Conservation (phyloP, 2,888 invertebrate genomes). For the Monochamus alternatus region DNA sequence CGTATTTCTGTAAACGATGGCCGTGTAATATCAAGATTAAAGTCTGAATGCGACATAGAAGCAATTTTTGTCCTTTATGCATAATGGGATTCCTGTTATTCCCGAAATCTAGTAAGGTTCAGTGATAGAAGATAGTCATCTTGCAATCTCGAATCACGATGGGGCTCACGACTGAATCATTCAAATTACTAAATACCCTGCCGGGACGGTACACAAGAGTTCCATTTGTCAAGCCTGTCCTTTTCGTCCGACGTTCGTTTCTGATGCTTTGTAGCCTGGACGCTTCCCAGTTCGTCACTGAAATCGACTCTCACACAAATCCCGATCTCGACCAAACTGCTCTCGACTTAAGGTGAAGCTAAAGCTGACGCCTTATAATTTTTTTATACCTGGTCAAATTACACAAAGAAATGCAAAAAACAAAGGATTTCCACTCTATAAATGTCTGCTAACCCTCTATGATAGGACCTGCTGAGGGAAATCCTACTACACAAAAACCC, state of each 20-base stretch:
- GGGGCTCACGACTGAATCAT: conserved; percentile 59
- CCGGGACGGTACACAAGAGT: conserved; percentile 61
- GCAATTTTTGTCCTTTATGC: conserved; percentile 9
- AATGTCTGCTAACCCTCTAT: conserved; percentile 18
- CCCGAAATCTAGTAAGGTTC: conserved; percentile 43
- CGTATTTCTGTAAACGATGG: background rate
- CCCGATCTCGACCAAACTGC: conserved; percentile 45
- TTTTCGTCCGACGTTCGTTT: conserved; percentile 32
- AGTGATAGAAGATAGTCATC: conserved; percentile 46
- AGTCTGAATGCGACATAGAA: background rate
- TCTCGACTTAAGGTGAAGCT: conserved; percentile 36
- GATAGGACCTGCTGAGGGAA: background rate
- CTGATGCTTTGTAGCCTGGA: conserved; percentile 54
- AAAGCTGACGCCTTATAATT: conserved; percentile 27
- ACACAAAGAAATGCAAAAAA: conserved; percentile 22
- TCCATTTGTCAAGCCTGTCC: conserved; percentile 64
- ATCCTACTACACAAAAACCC: conserved; percentile 2
- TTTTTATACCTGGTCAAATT: conserved; percentile 10
- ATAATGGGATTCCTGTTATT: conserved; percentile 41
- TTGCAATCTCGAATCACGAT: conserved; percentile 56
- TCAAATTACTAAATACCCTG: conserved; percentile 62
- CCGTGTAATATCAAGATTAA: conserved; percentile 9
- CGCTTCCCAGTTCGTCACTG: conserved; percentile 41
- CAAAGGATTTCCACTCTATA: conserved; percentile 13
- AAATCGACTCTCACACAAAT: conserved; percentile 51